Conservation (phyloP, 2,888 invertebrate species). For the Dioctria linearis region DNA sequence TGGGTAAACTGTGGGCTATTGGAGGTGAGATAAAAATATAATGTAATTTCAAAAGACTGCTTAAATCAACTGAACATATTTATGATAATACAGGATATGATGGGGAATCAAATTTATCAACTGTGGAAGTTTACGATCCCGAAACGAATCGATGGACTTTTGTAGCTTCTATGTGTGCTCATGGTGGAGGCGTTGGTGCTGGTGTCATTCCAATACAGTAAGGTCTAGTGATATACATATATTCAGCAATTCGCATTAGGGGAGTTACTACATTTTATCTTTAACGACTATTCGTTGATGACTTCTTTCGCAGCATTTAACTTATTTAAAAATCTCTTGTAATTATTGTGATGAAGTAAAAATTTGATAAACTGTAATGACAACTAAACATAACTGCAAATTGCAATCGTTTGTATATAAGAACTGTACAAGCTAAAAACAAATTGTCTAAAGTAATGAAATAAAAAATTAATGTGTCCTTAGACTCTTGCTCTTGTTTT, state of each 20-base stretch:
- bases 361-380: too few species aligned
- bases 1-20: constrained; percentile 87
- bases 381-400: too few species aligned
- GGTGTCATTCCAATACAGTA: constrained; percentile 80
- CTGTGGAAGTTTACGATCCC: constrained; percentile 90
- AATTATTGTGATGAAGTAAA: too few species aligned
- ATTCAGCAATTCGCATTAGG: neutral
- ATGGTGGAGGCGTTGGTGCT: constrained; percentile 92
- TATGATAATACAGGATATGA: constrained; percentile 73
- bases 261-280: neutral
- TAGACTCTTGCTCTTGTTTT: too few species aligned
- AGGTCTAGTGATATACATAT: neutral
- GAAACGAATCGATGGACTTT: constrained; percentile 80
- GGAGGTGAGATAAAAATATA: constrained; percentile 73
- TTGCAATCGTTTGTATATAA: too few species aligned
- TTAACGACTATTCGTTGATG: too few species aligned
- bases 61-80: too few species aligned
- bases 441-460: too few species aligned
- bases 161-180: constrained; percentile 85
- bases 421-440: too few species aligned
- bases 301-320: constrained; percentile 2
- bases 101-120: constrained; percentile 84
- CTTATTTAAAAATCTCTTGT: neutral
- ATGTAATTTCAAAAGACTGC: constrained; percentile 16
- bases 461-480: too few species aligned